phyloP scores from a whole-genome alignment of 2,113 vertebrate genomes.

The Machaerirhynchus nigripectus region DNA sequence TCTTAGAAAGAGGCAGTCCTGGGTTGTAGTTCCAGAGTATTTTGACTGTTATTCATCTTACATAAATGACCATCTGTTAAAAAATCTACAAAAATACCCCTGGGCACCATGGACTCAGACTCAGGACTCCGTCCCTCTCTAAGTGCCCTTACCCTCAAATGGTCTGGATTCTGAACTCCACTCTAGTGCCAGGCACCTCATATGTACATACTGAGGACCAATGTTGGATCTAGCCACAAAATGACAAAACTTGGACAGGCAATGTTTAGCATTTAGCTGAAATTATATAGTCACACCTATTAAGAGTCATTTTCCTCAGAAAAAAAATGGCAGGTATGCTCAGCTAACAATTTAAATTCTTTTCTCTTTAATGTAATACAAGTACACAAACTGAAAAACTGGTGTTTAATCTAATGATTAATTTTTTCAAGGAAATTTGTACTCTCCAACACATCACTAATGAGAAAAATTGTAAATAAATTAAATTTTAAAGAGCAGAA shows the following conservation, averaged over 20 bases:
- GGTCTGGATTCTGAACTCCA: background rate
- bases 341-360: background rate
- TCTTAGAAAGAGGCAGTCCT: background rate
- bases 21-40: background rate
- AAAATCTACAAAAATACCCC: background rate
- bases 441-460: background rate
- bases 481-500: background rate
- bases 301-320: background rate
- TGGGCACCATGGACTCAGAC: background rate
- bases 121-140: background rate
- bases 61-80: constrained; percentile 13
- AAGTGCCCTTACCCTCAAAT: background rate
- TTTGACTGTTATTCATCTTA: background rate
- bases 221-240: background rate
- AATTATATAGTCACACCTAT: background rate
- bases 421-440: background rate
- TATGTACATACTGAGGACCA: background rate
- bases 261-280: background rate
- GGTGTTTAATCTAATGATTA: background rate
- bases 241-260: background rate
- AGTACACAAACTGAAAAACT: background rate
- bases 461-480: background rate
- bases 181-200: background rate
- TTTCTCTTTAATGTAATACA: background rate
- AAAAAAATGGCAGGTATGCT: background rate